A percentile compares a stretch with the other conserved stretches of the same genome.
phyloP scores from a whole-genome alignment of 1,140 invertebrate genomes.

The Drosophila pseudoobscura region DNA sequence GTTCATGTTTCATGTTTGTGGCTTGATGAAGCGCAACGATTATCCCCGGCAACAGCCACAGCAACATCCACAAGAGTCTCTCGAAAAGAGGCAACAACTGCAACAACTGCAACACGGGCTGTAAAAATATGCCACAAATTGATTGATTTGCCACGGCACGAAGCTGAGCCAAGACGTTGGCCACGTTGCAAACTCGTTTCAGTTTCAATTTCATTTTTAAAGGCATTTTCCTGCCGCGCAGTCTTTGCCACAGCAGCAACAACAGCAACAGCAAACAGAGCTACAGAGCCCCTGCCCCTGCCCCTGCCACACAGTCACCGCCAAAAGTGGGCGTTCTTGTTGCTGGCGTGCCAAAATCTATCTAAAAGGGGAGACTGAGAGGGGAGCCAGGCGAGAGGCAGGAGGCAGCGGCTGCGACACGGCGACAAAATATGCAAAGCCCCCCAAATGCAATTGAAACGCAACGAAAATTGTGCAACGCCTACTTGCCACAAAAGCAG shows the following conservation, averaged over 20 bases:
- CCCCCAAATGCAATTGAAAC: constrained; percentile 72
- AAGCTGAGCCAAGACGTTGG: constrained; percentile 49
- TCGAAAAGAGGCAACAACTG: neutral
- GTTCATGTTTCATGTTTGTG: constrained; percentile 80
- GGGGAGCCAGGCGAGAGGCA: too few species aligned
- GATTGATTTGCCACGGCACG: constrained; percentile 82
- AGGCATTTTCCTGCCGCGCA: constrained; percentile 44
- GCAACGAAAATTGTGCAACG: constrained; percentile 72
- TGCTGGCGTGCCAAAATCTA: constrained; percentile 66
- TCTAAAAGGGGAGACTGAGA: constrained; percentile 17
- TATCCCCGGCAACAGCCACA: constrained; percentile 57
- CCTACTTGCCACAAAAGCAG: constrained; percentile 52
- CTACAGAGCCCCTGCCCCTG: too few species aligned
- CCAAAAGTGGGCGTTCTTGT: constrained; percentile 62
- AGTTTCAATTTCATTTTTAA: constrained; percentile 77
- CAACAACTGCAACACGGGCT: constrained; percentile 29
- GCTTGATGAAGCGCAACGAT: constrained; percentile 79
- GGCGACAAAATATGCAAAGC: constrained; percentile 74
- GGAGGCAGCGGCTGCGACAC: constrained; percentile 7
- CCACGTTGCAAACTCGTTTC: constrained; percentile 67
- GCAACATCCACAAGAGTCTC: constrained; percentile 16
- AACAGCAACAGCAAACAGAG: too few species aligned
- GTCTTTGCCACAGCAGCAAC: too few species aligned
- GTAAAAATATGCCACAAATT: constrained; percentile 73
- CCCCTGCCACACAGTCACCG: constrained; percentile 7